Evolutionary conservation across 2,888 invertebrate genomes (phyloP).

Genomic region (Ectemnius continuus): DNA sequence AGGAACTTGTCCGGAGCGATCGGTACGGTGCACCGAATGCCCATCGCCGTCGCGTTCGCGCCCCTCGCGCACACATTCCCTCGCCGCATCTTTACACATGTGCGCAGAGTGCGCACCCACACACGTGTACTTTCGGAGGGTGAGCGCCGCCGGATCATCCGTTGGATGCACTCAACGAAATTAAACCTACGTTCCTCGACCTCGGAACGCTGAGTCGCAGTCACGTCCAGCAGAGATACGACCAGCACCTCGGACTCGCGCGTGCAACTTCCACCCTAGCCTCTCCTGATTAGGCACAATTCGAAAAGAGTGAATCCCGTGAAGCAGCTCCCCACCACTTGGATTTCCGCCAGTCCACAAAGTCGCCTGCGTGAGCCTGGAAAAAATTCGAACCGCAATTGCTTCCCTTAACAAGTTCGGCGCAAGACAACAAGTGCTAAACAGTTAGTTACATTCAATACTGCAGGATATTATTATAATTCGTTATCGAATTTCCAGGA

Average conservation of each 20-base stretch:
- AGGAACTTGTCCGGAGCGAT: slow-evolving; percentile 27
- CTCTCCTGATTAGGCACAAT: background rate
- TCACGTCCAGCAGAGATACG: slow-evolving; percentile 54
- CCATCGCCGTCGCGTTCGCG: slow-evolving; percentile 24
- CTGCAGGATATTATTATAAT: no score
- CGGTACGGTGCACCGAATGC: slow-evolving; percentile 26
- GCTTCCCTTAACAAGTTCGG: no score
- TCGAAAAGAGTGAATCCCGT: background rate
- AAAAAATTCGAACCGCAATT: no score
- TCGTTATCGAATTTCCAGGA: no score
- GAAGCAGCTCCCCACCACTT: no score
- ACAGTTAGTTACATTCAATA: no score
- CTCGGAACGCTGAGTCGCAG: slow-evolving; percentile 56
- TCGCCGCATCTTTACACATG: slow-evolving; percentile 25
- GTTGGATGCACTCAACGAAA: slow-evolving; percentile 77
- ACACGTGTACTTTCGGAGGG: slow-evolving; percentile 40
- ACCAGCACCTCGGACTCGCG: slow-evolving; percentile 48
- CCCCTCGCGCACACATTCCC: slow-evolving; percentile 13
- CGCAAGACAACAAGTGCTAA: no score
- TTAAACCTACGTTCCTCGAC: slow-evolving; percentile 72
- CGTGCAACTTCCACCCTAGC: slow-evolving; percentile 10
- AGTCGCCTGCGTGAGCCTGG: no score
- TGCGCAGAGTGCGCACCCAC: slow-evolving; percentile 37
- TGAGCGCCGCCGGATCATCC: slow-evolving; percentile 64
- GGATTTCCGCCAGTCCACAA: no score